Percentiles rank a stretch among this genome's conserved stretches.
Conservation (phyloP, 2,888 invertebrate genomes). For the Apamea anceps region DNA sequence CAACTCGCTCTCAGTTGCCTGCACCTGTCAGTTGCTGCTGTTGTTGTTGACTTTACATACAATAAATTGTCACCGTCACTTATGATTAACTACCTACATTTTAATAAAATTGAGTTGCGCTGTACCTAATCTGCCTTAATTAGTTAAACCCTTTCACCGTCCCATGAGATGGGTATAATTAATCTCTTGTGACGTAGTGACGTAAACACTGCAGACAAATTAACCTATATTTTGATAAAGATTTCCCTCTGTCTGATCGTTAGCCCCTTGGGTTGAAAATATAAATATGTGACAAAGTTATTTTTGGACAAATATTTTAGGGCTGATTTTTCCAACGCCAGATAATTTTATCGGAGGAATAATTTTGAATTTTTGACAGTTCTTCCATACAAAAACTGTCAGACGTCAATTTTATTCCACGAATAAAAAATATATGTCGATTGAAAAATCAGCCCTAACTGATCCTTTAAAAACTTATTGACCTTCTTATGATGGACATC, state of each 20-base stretch:
- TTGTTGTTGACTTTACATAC: background rate
- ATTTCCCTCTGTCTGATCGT: constrained; percentile 29
- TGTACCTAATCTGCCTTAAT: constrained; percentile 36
- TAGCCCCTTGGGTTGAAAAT: background rate
- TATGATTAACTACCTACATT: constrained; percentile 35
- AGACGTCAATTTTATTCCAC: too few relatives aligned
- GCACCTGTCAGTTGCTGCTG: background rate
- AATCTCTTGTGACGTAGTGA: constrained; percentile 44
- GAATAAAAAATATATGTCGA: too few relatives aligned
- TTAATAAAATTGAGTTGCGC: constrained; percentile 48
- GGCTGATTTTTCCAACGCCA: too few relatives aligned
- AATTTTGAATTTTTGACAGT: too few relatives aligned
- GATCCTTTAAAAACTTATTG: too few relatives aligned
- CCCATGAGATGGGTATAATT: constrained; percentile 51
- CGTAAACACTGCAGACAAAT: constrained; percentile 49
- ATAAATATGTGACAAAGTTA: background rate
- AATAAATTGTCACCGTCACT: constrained; percentile 32
- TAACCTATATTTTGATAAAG: constrained; percentile 49
- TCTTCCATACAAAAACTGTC: too few relatives aligned
- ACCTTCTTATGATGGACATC: too few relatives aligned
- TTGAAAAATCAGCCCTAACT: too few relatives aligned
- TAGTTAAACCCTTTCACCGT: constrained; percentile 49
- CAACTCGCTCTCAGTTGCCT: too few relatives aligned
- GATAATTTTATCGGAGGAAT: too few relatives aligned
- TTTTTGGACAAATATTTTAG: background rate